Evolutionary conservation across 2,888 invertebrate genomes (phyloP).

Genomic region (Clistopyga incitator): DNA sequence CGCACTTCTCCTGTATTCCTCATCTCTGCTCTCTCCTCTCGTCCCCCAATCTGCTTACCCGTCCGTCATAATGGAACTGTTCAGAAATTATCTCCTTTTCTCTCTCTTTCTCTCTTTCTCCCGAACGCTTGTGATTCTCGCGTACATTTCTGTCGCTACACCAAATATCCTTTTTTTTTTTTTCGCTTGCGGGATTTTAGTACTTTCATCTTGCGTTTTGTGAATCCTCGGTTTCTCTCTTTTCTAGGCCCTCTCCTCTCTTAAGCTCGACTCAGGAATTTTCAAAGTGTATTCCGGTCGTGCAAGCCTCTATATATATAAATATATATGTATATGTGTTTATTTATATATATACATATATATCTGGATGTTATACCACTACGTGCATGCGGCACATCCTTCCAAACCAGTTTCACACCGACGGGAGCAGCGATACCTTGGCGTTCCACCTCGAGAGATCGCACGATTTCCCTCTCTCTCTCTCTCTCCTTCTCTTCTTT

Average conservation of each 20-base stretch:
- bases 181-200: slow-evolving; percentile 5
- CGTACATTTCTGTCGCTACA: slow-evolving; percentile 20
- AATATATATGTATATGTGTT: slow-evolving; percentile 1
- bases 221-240: slow-evolving; percentile 44
- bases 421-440: slow-evolving; percentile 76
- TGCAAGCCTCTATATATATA: slow-evolving; percentile 47
- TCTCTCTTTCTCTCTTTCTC: too few species aligned
- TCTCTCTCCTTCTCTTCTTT: slow-evolving; percentile 33
- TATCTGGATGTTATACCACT: slow-evolving; percentile 55
- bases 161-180: not conserved
- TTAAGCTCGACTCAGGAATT: slow-evolving; percentile 73
- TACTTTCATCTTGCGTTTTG: not conserved
- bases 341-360: slow-evolving; percentile 32
- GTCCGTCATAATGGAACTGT: slow-evolving; percentile 52
- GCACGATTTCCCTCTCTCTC: slow-evolving; percentile 68
- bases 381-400: slow-evolving; percentile 80
- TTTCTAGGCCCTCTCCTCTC: slow-evolving; percentile 54
- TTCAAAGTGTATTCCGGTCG: slow-evolving; percentile 75
- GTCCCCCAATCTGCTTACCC: slow-evolving; percentile 24
- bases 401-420: slow-evolving; percentile 82
- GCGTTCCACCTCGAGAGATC: slow-evolving; percentile 75
- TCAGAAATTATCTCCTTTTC: slow-evolving; percentile 47
- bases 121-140: not conserved
- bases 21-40: slow-evolving; percentile 4
- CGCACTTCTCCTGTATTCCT: slow-evolving; percentile 23